Evolutionary conservation across 2,113 vertebrate species (phyloP), one percentile per base, ranked within the genome.

Genomic region (Ctenomys sociabilis): DNA sequence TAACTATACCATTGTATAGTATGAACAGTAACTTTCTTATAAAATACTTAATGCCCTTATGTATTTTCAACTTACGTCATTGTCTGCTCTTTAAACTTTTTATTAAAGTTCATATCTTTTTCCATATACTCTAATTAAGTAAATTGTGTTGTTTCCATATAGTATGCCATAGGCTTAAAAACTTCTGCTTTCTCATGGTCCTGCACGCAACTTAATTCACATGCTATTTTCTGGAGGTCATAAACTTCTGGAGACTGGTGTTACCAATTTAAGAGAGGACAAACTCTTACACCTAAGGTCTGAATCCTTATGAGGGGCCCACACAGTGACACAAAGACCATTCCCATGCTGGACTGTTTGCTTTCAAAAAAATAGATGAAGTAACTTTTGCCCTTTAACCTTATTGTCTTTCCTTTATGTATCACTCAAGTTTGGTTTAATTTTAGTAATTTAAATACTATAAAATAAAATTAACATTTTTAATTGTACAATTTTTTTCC

Each of bases 41-140:
- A 72, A 54, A 81, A 75, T 82, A 64, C 14, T 7, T 7, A 28
- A 26, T 70, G 32, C 3, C 5, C 17, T n/a, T n/a, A n/a, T n/a
- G n/a, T n/a, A n/a, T n/a, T n/a, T n/a, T n/a, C n/a, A n/a, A n/a
- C n/a, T n/a, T n/a, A n/a, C n/a, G n/a, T n/a, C n/a, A n/a, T n/a
- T n/a, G n/a, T 94, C 66, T 78, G 94, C 37, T 91, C 70, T 35
- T 26, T 83, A 24, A 83, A 8, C 45, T 91, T 94, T 52, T 75
- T 40, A 21, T 80, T 93, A 86, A 88, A 78, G 40, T 78, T 16
- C 57, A 40, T 57, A 93, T 54, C 40, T 22, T 54, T 88, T 32
- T 80, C 87, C 40, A 95, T 90, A 81, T 32, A 95, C 68, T 84
- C 49, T 86, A 89, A 92, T 89, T 92, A 95, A 61, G 21, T 43